These are phyloP conservation scores for Scarus forsteni DNA, from an alignment of 2,797 vertebrate genomes.

Conservation along the genomic window DNA sequence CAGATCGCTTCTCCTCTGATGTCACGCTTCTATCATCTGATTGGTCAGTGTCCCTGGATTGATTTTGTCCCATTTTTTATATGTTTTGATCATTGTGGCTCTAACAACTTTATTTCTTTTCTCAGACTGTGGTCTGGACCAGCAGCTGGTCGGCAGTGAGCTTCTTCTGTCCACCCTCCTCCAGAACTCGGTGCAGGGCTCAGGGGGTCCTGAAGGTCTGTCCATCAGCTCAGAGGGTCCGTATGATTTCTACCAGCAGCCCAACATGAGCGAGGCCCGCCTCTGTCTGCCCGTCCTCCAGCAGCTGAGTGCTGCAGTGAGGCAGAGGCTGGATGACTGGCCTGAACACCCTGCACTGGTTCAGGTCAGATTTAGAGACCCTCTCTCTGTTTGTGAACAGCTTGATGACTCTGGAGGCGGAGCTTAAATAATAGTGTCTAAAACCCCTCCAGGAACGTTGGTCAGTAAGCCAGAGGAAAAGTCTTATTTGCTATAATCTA, in stretches of 20 bases:
- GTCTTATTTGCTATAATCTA: background rate
- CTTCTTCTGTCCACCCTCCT: slow-evolving; percentile 90
- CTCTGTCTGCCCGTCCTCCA: slow-evolving; percentile 90
- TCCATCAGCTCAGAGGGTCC: slow-evolving; percentile 85
- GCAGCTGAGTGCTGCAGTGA: slow-evolving; percentile 85
- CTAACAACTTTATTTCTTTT: background rate
- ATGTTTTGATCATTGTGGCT: background rate
- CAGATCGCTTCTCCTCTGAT: slow-evolving; percentile 91
- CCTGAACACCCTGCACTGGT: slow-evolving; percentile 94
- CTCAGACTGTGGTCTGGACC: slow-evolving; percentile 90
- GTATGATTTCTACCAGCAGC: slow-evolving; percentile 96
- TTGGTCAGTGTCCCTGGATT: slow-evolving; percentile 84
- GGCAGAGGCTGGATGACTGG: slow-evolving; percentile 90
- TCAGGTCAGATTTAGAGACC: slow-evolving; percentile 83
- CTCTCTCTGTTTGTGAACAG: no score
- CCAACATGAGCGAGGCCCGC: slow-evolving; percentile 90
- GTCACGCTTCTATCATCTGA: slow-evolving; percentile 90
- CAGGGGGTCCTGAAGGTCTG: slow-evolving; percentile 78
- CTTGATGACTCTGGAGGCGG: no score
- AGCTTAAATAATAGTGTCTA: no score
- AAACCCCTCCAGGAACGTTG: no score
- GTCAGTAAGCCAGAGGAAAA: background rate
- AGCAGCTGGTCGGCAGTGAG: slow-evolving; percentile 88
- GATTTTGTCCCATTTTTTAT: background rate
- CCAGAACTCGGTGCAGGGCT: slow-evolving; percentile 89